Percentiles rank a stretch among this genome's conserved stretches.
These are phyloP conservation scores for Aeoliscus strigatus DNA, from an alignment of 2,797 vertebrate genomes.

Conservation along the genomic window DNA sequence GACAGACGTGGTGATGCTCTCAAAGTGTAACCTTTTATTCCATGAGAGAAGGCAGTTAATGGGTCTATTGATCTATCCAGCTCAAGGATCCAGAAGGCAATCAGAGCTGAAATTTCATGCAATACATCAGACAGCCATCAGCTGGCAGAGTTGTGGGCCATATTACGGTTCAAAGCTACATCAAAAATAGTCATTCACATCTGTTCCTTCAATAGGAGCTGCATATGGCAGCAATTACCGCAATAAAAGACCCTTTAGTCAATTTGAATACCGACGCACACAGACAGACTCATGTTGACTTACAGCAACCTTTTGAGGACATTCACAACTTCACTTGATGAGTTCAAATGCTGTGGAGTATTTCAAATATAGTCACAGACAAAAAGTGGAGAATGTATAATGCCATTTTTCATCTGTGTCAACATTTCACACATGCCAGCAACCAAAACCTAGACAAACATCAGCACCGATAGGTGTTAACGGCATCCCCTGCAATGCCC, in stretches of 20 bases:
- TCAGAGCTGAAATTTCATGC: constrained; percentile 76
- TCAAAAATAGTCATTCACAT: constrained; percentile 83
- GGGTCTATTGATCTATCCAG: constrained; percentile 78
- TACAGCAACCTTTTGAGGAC: constrained; percentile 71
- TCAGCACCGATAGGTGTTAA: constrained; percentile 20
- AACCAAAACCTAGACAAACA: constrained; percentile 46
- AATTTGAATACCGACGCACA: constrained; percentile 75
- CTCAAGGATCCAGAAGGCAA: constrained; percentile 82
- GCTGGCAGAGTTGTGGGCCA: constrained; percentile 75
- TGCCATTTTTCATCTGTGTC: constrained; percentile 45
- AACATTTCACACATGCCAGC: constrained; percentile 52
- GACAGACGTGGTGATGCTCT: constrained; percentile 76
- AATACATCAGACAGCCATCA: constrained; percentile 77
- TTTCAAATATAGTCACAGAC: constrained; percentile 64
- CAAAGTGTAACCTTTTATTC: constrained; percentile 79
- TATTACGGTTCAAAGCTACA: constrained; percentile 75
- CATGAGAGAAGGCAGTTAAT: constrained; percentile 78
- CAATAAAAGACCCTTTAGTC: constrained; percentile 72
- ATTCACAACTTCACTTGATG: constrained; percentile 69
- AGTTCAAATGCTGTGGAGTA: constrained; percentile 63
- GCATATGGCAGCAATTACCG: constrained; percentile 78
- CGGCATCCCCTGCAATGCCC: constrained; percentile 36
- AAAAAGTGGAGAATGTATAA: constrained; percentile 47
- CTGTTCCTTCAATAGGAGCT: constrained; percentile 77
- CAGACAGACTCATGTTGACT: constrained; percentile 73